These are phyloP conservation scores for Apodemia hepburni DNA, from an alignment of 2,888 invertebrate genomes.

Conservation along the genomic window DNA sequence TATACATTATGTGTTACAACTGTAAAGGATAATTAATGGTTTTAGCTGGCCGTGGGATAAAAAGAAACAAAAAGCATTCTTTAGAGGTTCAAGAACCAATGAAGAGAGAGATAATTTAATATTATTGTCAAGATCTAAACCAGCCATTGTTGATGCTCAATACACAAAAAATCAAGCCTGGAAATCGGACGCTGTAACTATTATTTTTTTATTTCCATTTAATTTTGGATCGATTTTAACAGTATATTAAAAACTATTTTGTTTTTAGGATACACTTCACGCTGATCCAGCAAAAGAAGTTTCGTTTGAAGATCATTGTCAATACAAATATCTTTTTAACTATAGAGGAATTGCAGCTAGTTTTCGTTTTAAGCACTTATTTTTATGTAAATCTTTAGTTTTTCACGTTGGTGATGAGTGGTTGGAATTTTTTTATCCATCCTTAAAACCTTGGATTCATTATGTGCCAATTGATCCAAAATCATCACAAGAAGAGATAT, in stretches of 20 bases:
- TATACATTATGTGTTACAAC: too few species aligned
- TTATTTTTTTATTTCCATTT: not conserved
- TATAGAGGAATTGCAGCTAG: slow-evolving; percentile 98
- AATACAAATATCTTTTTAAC: slow-evolving; percentile 96
- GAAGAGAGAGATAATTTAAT: slow-evolving; percentile 94
- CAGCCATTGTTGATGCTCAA: slow-evolving; percentile 92
- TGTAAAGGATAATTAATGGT: slow-evolving; percentile 13
- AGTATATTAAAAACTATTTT: not conserved
- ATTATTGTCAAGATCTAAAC: slow-evolving; percentile 86
- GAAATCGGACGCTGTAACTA: slow-evolving; percentile 91
- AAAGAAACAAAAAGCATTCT: slow-evolving; percentile 88
- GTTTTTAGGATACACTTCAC: slow-evolving; percentile 87
- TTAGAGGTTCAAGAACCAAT: slow-evolving; percentile 96
- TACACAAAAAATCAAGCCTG: slow-evolving; percentile 99
- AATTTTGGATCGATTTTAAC: not conserved
- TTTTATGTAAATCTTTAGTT: slow-evolving; percentile 94
- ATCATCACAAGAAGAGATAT: slow-evolving; percentile 84
- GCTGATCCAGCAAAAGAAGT: slow-evolving; percentile 92
- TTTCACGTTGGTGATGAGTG: slow-evolving; percentile 97
- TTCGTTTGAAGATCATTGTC: slow-evolving; percentile 94
- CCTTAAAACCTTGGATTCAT: slow-evolving; percentile 96
- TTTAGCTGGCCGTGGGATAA: slow-evolving; percentile 85
- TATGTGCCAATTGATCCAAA: slow-evolving; percentile 90
- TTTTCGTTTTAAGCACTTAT: slow-evolving; percentile 97
- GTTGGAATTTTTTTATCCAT: slow-evolving; percentile 96